Base-by-base conservation (phyloP, 2,797 vertebrate species). In the Pseudomugil gertrudae region DNA sequence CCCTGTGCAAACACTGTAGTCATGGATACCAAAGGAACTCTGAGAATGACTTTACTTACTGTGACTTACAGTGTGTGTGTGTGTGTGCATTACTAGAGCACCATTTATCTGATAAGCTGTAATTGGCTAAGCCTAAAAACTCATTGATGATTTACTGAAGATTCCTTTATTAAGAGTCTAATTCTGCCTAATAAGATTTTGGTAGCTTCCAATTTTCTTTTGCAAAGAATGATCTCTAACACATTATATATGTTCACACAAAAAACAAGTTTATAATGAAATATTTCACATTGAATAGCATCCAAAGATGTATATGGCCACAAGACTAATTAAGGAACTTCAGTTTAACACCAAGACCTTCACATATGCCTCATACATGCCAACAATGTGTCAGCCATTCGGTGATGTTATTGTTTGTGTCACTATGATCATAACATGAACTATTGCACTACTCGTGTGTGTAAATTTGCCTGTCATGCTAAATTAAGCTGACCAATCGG, bases 11-110 rank as follows among this genome's bases (percentile, higher is more conserved):
- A 83, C 72, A 59, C 58, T 52, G 87, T 89, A 73, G 85, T 84
- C 87, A 90, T 89, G 85, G 87, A 85, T 81, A 90, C 89, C 69
- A 68, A 74, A 70, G 62, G 62, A 79, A 63, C 52, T 79, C 72
- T 63, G 72, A 81, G 63, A 66, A 71, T 43, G 78, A 75, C 68
- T 78, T 75, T 60, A 60, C 72, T 72, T 15, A 47, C 55, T 64
- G 62, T 56, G 52, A 68, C 48, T 74, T 27, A 8, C 19, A 23
- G 32, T 40, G 47, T 33, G 50, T 43, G 40, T 35, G n/a, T 21
- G 32, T 29, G 24, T 33, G 27, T 57, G n/a, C 38, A 26, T 17
- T 38, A 3, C 3, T 17, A 10, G 11, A 36, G 45, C 30, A 35
- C 21, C 9, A 50, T 1, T 30, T 8, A 24, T 30, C 3, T 36